Evolutionary conservation across 2,888 invertebrate species (phyloP).

Genomic region (Ormyrus rosae): DNA sequence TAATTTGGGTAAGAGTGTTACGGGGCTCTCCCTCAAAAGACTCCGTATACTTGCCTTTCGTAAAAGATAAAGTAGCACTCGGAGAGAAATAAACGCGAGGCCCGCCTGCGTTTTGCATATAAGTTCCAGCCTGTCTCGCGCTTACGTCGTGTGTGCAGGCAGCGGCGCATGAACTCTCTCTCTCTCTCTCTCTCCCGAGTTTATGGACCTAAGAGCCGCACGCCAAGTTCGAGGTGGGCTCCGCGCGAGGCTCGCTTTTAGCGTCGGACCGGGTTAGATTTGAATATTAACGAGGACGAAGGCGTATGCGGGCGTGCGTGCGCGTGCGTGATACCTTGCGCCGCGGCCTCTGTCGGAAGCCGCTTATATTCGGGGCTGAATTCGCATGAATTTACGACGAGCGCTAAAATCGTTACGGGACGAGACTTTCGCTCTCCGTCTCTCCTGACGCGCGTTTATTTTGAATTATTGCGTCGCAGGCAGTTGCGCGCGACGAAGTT

Average conservation of each 20-base stretch:
- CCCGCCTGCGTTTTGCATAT: too few relatives aligned
- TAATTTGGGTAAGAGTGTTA: conserved; percentile 32
- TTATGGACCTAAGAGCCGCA: not conserved
- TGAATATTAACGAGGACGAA: conserved; percentile 42
- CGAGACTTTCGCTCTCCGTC: not conserved
- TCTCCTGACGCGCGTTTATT: too few relatives aligned
- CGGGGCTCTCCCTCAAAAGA: not conserved
- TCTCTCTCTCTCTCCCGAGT: too few relatives aligned
- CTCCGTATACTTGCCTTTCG: too few relatives aligned
- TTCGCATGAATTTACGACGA: conserved; percentile 24
- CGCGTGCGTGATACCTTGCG: conserved; percentile 15
- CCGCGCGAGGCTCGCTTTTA: not conserved
- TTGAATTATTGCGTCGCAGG: too few relatives aligned
- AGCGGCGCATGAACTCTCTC: too few relatives aligned
- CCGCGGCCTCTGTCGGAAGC: not conserved
- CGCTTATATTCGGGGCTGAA: not conserved
- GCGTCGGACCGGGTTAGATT: conserved; percentile 22
- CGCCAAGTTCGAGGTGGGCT: not conserved
- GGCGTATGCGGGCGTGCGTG: not conserved
- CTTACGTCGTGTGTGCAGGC: too few relatives aligned
- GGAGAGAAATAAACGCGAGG: too few relatives aligned
- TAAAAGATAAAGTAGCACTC: too few relatives aligned
- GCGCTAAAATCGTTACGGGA: conserved; percentile 3
- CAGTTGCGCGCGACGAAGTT: too few relatives aligned
- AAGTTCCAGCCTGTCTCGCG: too few relatives aligned